These are phyloP conservation scores for Phaethornis superciliosus DNA, from an alignment of 2,113 vertebrate genomes.

Conservation along the genomic window DNA sequence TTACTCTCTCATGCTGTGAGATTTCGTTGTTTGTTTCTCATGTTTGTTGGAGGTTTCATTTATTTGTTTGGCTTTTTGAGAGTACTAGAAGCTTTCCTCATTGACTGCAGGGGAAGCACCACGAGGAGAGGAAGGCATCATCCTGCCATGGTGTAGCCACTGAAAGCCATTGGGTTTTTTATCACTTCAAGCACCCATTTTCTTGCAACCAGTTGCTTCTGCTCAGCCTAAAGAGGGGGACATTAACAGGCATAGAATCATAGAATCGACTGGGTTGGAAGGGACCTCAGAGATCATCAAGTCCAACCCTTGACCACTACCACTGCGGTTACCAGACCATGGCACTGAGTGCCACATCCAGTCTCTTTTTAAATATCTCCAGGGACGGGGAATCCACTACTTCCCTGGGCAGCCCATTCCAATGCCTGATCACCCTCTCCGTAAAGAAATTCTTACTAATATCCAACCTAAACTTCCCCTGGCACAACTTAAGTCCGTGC, in stretches of 20 bases:
- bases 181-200: not conserved
- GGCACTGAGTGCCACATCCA: no score
- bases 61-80: not conserved
- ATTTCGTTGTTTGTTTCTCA: not conserved
- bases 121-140: not conserved
- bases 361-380: no score
- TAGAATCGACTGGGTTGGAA: no score
- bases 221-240: not conserved
- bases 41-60: not conserved
- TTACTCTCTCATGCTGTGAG: not conserved
- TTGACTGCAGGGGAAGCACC: not conserved
- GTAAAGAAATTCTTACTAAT: no score
- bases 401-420: no score
- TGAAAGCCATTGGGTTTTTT: not conserved
- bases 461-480: no score
- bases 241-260: not conserved
- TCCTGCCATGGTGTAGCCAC: not conserved
- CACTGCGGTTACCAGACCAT: no score
- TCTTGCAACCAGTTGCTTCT: not conserved
- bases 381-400: no score
- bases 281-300: no score
- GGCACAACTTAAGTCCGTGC: no score
- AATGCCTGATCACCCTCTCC: no score
- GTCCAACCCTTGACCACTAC: no score
- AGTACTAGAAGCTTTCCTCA: not conserved